A percentile compares a stretch with the other conserved stretches of the same genome.
These are phyloP conservation scores for Netelia fuscicornis DNA, from an alignment of 2,888 invertebrate species.

Conservation along the genomic window DNA sequence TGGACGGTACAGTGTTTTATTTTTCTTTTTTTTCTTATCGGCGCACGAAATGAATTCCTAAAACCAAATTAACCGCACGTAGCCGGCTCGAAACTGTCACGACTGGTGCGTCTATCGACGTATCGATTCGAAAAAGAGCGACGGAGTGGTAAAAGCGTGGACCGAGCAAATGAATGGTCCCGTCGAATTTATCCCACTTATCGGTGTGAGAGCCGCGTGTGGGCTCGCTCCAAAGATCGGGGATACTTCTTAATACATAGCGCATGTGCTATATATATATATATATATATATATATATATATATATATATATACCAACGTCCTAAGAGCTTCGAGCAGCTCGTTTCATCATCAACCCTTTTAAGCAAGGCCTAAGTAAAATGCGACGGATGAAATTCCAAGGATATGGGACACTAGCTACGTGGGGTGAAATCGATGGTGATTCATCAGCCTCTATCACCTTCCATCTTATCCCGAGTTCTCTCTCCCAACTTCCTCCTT, in stretches of 20 bases:
- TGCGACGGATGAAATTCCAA: constrained; percentile 71
- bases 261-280: constrained; percentile 6
- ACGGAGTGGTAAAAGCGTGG: constrained; percentile 39
- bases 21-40: constrained; percentile 71
- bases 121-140: constrained; percentile 17
- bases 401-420: constrained; percentile 69
- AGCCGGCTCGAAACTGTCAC: constrained; percentile 35
- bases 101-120: constrained; percentile 19
- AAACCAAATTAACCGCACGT: constrained; percentile 79
- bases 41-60: constrained; percentile 78
- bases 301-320: constrained; percentile 45
- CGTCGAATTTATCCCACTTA: constrained; percentile 59
- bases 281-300: too few species aligned
- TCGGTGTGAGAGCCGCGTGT: constrained; percentile 47
- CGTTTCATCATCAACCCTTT: constrained; percentile 74
- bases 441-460: constrained; percentile 70
- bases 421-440: constrained; percentile 71
- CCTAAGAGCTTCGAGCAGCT: constrained; percentile 73
- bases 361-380: constrained; percentile 76
- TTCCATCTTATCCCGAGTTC: constrained; percentile 39
- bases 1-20: constrained; percentile 11
- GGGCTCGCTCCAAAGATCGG: constrained; percentile 39
- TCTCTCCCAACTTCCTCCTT: background rate
- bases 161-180: constrained; percentile 67
- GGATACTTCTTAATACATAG: background rate